A percentile compares a stretch with the other conserved stretches of the same genome.
These are phyloP conservation scores for Sebastes itinus DNA, from an alignment of 2,797 vertebrate genomes.

Conservation along the genomic window DNA sequence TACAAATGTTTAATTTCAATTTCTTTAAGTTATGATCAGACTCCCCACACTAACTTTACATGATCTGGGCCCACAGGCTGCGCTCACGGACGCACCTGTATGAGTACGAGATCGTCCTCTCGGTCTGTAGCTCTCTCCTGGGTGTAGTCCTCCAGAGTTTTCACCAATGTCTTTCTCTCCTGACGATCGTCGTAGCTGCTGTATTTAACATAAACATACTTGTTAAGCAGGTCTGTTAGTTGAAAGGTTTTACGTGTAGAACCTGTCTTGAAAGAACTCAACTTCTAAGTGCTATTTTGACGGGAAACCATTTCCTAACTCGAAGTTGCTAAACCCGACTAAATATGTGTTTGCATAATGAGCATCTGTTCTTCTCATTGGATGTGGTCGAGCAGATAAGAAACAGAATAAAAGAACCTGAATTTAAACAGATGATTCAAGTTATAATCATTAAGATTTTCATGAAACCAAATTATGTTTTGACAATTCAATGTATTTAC, in stretches of 20 bases:
- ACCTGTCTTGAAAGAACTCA: neutral
- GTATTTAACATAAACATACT: neutral
- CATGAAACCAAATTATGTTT: neutral
- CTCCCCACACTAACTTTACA: neutral
- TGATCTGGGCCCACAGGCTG: neutral
- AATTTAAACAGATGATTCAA: neutral
- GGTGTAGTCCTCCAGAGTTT: conserved; percentile 87
- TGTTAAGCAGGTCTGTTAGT: neutral
- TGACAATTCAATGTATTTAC: neutral
- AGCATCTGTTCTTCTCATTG: neutral
- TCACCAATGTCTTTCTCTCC: conserved; percentile 84
- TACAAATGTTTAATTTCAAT: neutral
- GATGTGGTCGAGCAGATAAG: neutral
- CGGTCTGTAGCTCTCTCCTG: conserved; percentile 84
- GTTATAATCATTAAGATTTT: neutral
- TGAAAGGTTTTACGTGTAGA: neutral
- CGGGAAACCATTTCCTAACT: neutral
- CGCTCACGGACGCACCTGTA: conserved; percentile 70
- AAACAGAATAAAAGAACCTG: neutral
- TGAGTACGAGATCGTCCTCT: conserved; percentile 86
- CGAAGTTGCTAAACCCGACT: neutral
- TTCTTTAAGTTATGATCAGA: neutral
- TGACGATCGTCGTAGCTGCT: conserved; percentile 84
- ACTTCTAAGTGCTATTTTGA: neutral
- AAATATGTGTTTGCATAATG: neutral